Percentiles rank a stretch among this genome's conserved stretches.
Evolutionary conservation across 2,113 vertebrate species (phyloP).

Genomic region (Xenopus borealis): DNA sequence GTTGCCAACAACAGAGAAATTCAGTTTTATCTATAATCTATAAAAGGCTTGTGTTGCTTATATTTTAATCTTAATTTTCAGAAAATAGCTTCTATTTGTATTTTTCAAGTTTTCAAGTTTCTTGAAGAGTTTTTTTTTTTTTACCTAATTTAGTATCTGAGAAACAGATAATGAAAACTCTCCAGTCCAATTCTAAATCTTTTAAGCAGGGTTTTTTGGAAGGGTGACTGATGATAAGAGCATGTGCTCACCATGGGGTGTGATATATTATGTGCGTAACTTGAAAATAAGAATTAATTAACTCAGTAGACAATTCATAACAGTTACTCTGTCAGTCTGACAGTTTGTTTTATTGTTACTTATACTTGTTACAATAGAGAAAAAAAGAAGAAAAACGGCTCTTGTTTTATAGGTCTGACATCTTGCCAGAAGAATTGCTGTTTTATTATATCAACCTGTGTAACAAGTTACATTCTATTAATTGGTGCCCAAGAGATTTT

Average conservation of each 20-base stretch:
- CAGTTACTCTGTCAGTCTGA: conserved; percentile 36
- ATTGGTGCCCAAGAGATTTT: conserved; percentile 59
- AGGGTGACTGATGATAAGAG: conserved; percentile 25
- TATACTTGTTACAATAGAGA: conserved; percentile 31
- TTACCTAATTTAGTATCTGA: neutral
- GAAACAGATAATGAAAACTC: conserved; percentile 17
- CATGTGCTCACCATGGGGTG: conserved; percentile 16
- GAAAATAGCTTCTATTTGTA: no score
- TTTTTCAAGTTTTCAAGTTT: no score
- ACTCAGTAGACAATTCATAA: conserved; percentile 41
- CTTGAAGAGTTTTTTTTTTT: no score
- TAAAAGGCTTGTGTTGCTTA: no score
- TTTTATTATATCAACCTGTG: conserved; percentile 22
- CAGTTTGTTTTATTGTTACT: conserved; percentile 40
- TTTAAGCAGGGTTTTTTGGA: neutral
- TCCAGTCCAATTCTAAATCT: conserved; percentile 1
- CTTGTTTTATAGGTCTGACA: conserved; percentile 6
- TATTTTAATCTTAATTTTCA: no score
- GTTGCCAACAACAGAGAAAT: no score
- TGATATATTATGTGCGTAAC: conserved; percentile 40
- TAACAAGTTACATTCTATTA: conserved; percentile 33
- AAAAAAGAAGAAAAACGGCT: neutral
- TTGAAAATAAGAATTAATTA: conserved; percentile 45
- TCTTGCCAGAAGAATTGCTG: conserved; percentile 20
- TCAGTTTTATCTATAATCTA: no score